phyloP scores from a whole-genome alignment of 1,140 invertebrate species.

The Drosophila ananassae region DNA sequence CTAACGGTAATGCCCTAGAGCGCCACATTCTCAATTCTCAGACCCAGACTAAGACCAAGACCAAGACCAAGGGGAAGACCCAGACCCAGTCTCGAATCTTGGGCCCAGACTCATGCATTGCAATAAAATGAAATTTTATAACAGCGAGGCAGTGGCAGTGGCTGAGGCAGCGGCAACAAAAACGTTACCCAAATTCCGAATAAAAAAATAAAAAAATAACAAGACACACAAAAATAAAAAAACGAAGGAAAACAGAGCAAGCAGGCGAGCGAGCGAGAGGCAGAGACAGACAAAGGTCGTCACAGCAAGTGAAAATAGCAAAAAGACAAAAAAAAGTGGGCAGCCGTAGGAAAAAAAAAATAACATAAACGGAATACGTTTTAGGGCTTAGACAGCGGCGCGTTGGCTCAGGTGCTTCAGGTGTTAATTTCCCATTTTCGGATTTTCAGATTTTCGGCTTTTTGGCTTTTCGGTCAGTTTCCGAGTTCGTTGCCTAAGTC shows the following conservation, averaged over 20 bases:
- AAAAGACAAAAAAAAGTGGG: conserved; percentile 17
- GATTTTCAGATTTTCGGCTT: conserved; percentile 24
- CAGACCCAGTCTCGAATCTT: conserved; percentile 16
- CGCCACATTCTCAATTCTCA: conserved; percentile 40
- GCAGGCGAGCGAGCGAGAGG: conserved; percentile 6
- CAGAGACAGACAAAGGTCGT: conserved; percentile 62
- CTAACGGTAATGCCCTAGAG: conserved; percentile 68
- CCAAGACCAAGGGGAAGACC: neutral
- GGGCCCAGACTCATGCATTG: conserved; percentile 53
- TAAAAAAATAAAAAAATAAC: conserved; percentile 30
- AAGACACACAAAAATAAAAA: conserved; percentile 18
- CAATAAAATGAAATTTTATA: conserved; percentile 80
- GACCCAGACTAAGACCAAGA: conserved; percentile 19
- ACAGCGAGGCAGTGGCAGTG: conserved; percentile 28
- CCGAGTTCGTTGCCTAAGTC: conserved; percentile 78
- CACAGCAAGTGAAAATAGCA: conserved; percentile 78
- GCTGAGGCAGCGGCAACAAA: conserved; percentile 20
- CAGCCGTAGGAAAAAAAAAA: conserved; percentile 10
- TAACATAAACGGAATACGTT: conserved; percentile 45
- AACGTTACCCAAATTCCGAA: conserved; percentile 55
- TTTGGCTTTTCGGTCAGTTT: conserved; percentile 5
- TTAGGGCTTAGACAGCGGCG: conserved; percentile 30
- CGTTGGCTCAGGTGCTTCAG: conserved; percentile 20
- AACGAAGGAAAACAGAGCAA: conserved; percentile 23
- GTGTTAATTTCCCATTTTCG: conserved; percentile 57